Evolutionary conservation across 2,113 vertebrate species (phyloP).

Genomic region (Oncorhynchus gorbuscha): DNA sequence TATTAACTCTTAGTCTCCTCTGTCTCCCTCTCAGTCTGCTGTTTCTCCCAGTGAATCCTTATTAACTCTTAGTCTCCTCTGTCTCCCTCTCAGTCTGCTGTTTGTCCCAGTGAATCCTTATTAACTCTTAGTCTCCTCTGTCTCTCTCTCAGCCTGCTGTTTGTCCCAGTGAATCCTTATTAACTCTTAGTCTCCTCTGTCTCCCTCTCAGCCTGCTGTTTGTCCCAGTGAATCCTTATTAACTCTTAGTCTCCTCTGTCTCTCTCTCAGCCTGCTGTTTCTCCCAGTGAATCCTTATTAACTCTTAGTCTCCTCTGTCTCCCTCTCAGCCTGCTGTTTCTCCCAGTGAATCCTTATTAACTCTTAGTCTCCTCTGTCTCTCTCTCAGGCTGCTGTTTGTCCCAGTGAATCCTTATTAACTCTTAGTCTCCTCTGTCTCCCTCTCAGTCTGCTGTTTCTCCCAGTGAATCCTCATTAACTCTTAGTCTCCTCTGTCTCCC

Average conservation of each 20-base stretch:
- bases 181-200: neutral
- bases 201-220: slow-evolving; percentile 82
- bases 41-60: slow-evolving; percentile 82
- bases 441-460: slow-evolving; percentile 87
- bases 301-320: neutral
- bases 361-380: no score
- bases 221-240: slow-evolving; percentile 74
- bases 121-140: neutral
- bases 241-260: neutral
- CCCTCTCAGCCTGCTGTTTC: slow-evolving; percentile 83
- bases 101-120: slow-evolving; percentile 81
- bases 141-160: slow-evolving; percentile 79
- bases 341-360: slow-evolving; percentile 73
- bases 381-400: no score
- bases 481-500: neutral
- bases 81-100: slow-evolving; percentile 78
- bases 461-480: slow-evolving; percentile 66
- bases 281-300: slow-evolving; percentile 74
- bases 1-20: neutral
- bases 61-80: neutral
- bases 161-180: slow-evolving; percentile 78
- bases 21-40: slow-evolving; percentile 77
- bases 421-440: neutral
- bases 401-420: slow-evolving; percentile 62
- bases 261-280: slow-evolving; percentile 84